These are phyloP conservation scores for Luperina nickerlii DNA, from an alignment of 2,888 invertebrate genomes.

Conservation along the genomic window DNA sequence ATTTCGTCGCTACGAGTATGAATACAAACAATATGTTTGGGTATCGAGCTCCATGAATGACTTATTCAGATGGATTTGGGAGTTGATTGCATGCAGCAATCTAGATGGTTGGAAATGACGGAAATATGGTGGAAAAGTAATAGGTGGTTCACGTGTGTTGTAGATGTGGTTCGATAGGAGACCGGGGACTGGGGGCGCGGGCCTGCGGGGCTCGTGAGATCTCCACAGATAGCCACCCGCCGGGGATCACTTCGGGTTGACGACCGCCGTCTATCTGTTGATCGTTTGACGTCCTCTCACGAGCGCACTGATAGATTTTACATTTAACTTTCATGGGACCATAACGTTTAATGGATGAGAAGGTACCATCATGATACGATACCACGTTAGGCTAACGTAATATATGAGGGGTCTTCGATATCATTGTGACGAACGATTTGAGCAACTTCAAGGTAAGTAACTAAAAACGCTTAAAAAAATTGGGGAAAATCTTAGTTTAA, in stretches of 20 bases:
- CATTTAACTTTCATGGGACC: constrained; percentile 57
- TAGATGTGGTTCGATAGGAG: constrained; percentile 34
- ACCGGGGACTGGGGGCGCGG: constrained; percentile 37
- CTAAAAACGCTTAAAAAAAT: background rate
- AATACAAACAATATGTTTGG: constrained; percentile 64
- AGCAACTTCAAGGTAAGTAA: background rate
- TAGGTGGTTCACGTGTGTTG: constrained; percentile 58
- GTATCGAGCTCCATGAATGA: constrained; percentile 57
- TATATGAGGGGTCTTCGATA: background rate
- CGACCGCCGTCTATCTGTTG: constrained; percentile 72
- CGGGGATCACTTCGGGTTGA: constrained; percentile 71
- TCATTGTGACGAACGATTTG: background rate
- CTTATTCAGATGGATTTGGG: constrained; percentile 60
- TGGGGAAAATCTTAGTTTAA: background rate
- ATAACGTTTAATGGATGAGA: constrained; percentile 48
- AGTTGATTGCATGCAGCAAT: constrained; percentile 60
- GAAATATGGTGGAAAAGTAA: constrained; percentile 48
- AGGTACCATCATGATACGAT: background rate
- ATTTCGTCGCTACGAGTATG: constrained; percentile 55
- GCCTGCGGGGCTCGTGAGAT: constrained; percentile 57
- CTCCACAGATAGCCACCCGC: constrained; percentile 66
- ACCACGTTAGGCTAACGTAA: background rate
- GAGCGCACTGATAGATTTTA: constrained; percentile 53
- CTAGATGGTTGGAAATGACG: constrained; percentile 57
- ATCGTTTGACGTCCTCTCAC: constrained; percentile 55